Evolutionary conservation across 2,113 vertebrate species (phyloP).

Genomic region (Sceloporus undulatus): DNA sequence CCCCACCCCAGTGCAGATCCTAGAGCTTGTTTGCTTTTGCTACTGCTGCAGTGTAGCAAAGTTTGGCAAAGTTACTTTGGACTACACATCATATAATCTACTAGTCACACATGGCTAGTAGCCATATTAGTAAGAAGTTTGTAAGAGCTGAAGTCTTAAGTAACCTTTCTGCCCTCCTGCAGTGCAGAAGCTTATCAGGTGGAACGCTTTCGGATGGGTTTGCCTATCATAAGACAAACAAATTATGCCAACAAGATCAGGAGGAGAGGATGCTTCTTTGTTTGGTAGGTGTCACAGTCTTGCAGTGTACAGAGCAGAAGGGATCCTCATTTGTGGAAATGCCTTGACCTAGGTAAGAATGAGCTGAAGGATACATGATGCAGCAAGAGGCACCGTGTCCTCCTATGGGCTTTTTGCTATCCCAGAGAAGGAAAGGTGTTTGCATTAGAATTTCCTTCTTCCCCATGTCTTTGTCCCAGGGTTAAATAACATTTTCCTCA

Average conservation of each 20-base stretch:
- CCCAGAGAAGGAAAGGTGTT: background rate
- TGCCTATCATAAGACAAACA: constrained; percentile 9
- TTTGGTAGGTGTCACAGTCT: constrained; percentile 16
- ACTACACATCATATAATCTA: too few species aligned
- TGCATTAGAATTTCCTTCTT: background rate
- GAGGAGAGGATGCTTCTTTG: constrained; percentile 8
- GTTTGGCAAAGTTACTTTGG: too few species aligned
- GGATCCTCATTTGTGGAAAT: constrained; percentile 23
- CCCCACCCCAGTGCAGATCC: too few species aligned
- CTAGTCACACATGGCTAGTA: too few species aligned
- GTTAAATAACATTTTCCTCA: background rate
- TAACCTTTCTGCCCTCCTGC: too few species aligned
- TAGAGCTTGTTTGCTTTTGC: too few species aligned
- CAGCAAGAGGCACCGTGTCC: background rate
- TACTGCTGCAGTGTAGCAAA: too few species aligned
- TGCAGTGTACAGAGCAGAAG: background rate
- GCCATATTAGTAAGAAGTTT: too few species aligned
- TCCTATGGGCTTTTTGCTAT: background rate
- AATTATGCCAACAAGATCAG: constrained; percentile 20
- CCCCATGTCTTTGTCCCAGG: constrained; percentile 2
- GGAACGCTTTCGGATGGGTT: constrained; percentile 4
- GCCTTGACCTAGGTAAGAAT: background rate
- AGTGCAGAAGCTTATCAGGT: background rate
- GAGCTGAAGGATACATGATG: background rate
- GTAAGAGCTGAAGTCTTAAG: too few species aligned